Evolutionary conservation across 1,140 invertebrate species (phyloP).

Genomic region (Triops cancriformis): DNA sequence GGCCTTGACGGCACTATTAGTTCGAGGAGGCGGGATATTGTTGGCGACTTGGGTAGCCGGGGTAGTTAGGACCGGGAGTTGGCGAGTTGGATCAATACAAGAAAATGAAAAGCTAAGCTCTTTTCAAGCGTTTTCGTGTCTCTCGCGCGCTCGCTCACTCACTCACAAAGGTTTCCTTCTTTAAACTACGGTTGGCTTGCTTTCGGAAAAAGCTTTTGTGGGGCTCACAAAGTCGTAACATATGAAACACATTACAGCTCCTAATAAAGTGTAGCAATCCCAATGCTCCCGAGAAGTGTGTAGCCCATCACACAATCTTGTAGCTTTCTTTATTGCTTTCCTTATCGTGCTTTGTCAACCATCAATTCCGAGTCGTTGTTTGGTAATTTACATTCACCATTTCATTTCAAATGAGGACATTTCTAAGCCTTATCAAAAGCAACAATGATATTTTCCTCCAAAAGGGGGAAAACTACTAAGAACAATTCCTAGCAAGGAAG

Average conservation of each 20-base stretch:
- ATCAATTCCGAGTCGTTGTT: no score
- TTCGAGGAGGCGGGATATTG: neutral
- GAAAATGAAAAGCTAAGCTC: conserved; percentile 10
- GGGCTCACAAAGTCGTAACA: neutral
- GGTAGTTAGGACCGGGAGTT: neutral
- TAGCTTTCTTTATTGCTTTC: no score
- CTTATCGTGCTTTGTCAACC: no score
- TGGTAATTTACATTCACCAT: no score
- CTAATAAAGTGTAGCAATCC: neutral
- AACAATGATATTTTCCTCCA: no score
- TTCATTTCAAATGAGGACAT: no score
- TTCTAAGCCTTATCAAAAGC: no score
- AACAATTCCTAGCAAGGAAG: no score
- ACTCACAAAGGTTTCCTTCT: neutral
- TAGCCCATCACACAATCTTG: neutral
- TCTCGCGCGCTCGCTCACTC: neutral
- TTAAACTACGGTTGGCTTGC: no score
- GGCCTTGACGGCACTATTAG: conserved; percentile 4
- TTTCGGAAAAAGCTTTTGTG: no score
- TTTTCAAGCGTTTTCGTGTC: neutral
- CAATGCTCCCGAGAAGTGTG: neutral
- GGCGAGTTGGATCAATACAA: conserved; percentile 9
- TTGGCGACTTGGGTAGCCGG: neutral
- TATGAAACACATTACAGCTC: neutral
- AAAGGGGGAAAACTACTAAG: no score